phyloP scores from a whole-genome alignment of 1,140 invertebrate species.

The Xylocopa sonorina region DNA sequence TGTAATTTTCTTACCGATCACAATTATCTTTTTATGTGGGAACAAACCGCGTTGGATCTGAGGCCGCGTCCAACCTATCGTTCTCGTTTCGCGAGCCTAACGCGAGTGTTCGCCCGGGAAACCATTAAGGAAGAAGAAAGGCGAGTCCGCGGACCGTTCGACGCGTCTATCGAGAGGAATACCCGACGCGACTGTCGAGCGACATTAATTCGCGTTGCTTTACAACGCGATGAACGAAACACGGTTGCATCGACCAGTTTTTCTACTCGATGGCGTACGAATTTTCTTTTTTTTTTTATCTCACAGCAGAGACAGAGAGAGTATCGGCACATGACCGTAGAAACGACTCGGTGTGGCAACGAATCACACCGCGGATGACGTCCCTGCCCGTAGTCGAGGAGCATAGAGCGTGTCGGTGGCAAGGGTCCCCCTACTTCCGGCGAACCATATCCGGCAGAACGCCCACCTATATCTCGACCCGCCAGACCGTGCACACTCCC shows the following conservation, averaged over 20 bases:
- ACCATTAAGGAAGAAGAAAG: not conserved
- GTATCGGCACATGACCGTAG: slow-evolving; percentile 22
- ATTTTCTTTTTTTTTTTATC: too few relatives aligned
- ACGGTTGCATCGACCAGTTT: not conserved
- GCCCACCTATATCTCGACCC: slow-evolving; percentile 79
- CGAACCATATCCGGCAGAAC: slow-evolving; percentile 80
- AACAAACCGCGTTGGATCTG: not conserved
- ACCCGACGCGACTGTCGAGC: not conserved
- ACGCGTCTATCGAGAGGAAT: not conserved
- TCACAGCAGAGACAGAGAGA: slow-evolving; percentile 4
- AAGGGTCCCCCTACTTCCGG: slow-evolving; percentile 81
- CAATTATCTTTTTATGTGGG: slow-evolving; percentile 25
- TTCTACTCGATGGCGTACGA: slow-evolving; percentile 21
- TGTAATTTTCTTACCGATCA: slow-evolving; percentile 27
- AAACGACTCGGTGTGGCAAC: slow-evolving; percentile 59
- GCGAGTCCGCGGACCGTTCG: too few relatives aligned
- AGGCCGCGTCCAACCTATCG: not conserved
- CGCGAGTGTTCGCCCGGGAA: not conserved
- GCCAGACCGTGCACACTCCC: slow-evolving; percentile 74
- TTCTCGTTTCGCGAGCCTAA: slow-evolving; percentile 19
- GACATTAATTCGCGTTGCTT: not conserved
- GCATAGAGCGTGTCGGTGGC: slow-evolving; percentile 79
- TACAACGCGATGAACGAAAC: not conserved
- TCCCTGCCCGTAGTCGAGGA: slow-evolving; percentile 70
- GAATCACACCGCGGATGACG: slow-evolving; percentile 64